These are phyloP conservation scores for Molossus alvarezi DNA, from an alignment of 2,797 vertebrate species.

Conservation along the genomic window DNA sequence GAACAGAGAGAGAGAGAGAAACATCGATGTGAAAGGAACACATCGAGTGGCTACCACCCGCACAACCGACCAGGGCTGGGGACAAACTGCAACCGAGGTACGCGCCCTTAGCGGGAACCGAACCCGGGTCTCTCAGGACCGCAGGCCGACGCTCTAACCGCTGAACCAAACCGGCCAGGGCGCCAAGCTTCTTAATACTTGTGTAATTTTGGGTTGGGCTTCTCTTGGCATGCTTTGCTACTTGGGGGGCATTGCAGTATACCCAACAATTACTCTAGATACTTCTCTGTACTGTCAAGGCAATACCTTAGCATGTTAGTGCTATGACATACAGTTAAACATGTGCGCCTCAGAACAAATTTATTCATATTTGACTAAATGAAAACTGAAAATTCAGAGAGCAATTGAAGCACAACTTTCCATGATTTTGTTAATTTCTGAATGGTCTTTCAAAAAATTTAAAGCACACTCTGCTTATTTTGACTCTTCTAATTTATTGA, in stretches of 20 bases:
- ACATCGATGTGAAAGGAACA: too few species aligned
- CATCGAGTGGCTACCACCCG: too few species aligned
- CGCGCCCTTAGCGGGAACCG: too few species aligned
- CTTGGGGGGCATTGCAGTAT: background rate
- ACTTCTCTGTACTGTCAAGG: background rate
- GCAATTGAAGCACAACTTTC: background rate
- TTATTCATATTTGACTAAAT: conserved; percentile 44
- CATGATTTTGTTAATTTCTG: conserved; percentile 17
- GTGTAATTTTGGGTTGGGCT: background rate
- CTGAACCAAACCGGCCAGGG: too few species aligned
- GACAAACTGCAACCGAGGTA: too few species aligned
- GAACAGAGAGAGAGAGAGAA: too few species aligned
- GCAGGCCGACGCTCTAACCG: too few species aligned
- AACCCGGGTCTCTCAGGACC: too few species aligned
- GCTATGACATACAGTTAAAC: background rate
- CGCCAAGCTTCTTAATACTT: background rate
- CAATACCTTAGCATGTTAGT: background rate
- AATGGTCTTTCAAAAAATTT: conserved; percentile 7
- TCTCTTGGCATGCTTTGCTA: background rate
- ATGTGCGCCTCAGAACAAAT: background rate
- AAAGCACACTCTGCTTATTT: background rate
- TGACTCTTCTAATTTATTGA: background rate
- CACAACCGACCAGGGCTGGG: too few species aligned
- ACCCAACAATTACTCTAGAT: background rate
- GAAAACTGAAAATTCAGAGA: conserved; percentile 26